Conservation (phyloP, 2,888 invertebrate genomes). For the Leptopterna dolabrata region DNA sequence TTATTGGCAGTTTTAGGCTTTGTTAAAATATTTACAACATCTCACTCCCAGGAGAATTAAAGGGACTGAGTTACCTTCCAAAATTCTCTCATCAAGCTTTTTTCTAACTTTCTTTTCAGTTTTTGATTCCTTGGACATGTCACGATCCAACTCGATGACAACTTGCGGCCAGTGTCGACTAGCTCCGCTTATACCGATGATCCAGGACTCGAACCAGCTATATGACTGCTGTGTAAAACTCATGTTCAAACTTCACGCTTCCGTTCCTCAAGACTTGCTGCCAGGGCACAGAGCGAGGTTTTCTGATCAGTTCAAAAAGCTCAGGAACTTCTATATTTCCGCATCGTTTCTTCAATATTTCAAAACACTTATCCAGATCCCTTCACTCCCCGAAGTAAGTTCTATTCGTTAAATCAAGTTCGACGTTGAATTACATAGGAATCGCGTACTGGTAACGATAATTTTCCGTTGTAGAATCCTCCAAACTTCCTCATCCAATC, state of each 20-base stretch:
- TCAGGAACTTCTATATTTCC: constrained; percentile 92
- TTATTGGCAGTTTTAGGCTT: no score
- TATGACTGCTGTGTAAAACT: constrained; percentile 97
- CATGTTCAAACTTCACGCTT: constrained; percentile 91
- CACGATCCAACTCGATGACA: constrained; percentile 96
- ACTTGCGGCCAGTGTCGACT: constrained; percentile 95
- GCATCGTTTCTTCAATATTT: constrained; percentile 97
- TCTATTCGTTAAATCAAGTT: neutral
- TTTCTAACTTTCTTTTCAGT: constrained; percentile 71
- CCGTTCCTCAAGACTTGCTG: constrained; percentile 89
- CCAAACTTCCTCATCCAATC: constrained; percentile 95
- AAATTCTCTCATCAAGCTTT: no score
- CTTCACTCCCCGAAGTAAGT: constrained; percentile 84
- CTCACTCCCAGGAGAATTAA: no score
- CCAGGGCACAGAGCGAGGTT: constrained; percentile 92
- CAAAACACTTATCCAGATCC: constrained; percentile 93
- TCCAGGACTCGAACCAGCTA: constrained; percentile 94
- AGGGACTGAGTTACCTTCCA: no score
- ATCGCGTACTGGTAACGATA: no score
- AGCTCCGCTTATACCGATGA: constrained; percentile 93
- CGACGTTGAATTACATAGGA: neutral
- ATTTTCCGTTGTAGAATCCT: constrained; percentile 72
- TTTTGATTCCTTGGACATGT: constrained; percentile 92
- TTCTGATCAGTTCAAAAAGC: constrained; percentile 85
- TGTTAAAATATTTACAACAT: no score